phyloP scores from a whole-genome alignment of 92 coral and sea anemone species.

The Pocillopora grandis region DNA sequence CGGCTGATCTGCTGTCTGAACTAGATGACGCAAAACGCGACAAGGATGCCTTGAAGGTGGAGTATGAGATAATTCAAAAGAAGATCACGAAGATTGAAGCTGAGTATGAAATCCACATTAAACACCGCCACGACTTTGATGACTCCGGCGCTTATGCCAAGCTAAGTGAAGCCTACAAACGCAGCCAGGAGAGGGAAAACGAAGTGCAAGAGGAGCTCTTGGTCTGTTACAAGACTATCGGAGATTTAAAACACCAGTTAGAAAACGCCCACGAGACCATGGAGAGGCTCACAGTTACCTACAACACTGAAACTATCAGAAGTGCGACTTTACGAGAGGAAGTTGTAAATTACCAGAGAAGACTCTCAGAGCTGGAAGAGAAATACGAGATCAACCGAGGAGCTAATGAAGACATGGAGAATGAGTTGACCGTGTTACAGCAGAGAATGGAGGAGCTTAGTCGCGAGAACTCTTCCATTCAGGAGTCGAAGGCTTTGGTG shows the following conservation, averaged over 20 bases:
- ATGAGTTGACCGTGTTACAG: conserved; percentile 82
- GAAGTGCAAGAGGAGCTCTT: conserved; percentile 89
- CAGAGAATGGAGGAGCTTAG: conserved; percentile 83
- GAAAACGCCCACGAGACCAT: conserved; percentile 64
- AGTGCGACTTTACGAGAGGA: conserved; percentile 75
- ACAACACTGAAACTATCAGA: conserved; percentile 74
- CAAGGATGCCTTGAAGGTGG: conserved; percentile 83
- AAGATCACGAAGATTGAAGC: conserved; percentile 90
- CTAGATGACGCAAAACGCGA: conserved; percentile 80
- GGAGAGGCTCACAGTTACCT: conserved; percentile 66
- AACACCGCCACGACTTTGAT: conserved; percentile 71
- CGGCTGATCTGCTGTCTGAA: conserved; percentile 84
- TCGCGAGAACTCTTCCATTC: conserved; percentile 68
- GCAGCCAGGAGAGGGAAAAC: conserved; percentile 96
- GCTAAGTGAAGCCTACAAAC: conserved; percentile 88
- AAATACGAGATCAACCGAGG: conserved; percentile 81
- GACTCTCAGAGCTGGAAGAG: conserved; percentile 94
- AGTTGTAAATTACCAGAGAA: conserved; percentile 77
- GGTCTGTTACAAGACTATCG: conserved; percentile 81
- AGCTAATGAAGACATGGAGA: conserved; percentile 81
- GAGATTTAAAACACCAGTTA: conserved; percentile 80
- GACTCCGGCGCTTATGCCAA: conserved; percentile 86
- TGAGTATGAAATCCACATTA: conserved; percentile 87
- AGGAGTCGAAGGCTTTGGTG: conserved; percentile 72
- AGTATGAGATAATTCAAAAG: conserved; percentile 77